Percentiles rank a stretch among this genome's conserved stretches.
phyloP scores from a whole-genome alignment of 1,140 invertebrate genomes.

The Gonatopus flavifemur region DNA sequence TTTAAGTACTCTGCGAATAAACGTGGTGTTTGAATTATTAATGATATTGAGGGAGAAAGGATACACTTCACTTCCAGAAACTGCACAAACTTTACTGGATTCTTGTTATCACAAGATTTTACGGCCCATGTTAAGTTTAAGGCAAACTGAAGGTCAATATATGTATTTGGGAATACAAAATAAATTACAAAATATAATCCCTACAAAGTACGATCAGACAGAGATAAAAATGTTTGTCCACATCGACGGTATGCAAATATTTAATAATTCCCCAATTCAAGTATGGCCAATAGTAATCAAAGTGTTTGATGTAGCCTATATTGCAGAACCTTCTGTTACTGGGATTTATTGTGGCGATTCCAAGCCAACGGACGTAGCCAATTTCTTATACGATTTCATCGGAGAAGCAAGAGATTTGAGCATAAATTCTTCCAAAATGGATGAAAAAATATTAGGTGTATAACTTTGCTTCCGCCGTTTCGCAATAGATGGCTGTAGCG shows the following conservation, averaged over 20 bases:
- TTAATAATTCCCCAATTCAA: too few species aligned
- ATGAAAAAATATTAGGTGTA: too few species aligned
- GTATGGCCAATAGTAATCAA: slow-evolving; percentile 3
- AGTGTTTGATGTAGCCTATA: neutral
- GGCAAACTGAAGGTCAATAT: neutral
- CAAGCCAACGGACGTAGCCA: neutral
- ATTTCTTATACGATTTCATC: slow-evolving; percentile 9
- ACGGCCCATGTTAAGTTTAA: neutral
- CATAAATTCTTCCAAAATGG: neutral
- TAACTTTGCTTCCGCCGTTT: too few species aligned
- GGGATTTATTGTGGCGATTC: slow-evolving; percentile 1
- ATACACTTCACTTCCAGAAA: neutral
- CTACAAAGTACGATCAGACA: neutral
- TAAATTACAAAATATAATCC: slow-evolving; percentile 1
- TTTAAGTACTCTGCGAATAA: too few species aligned
- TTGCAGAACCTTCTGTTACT: slow-evolving; percentile 1
- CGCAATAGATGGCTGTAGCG: too few species aligned
- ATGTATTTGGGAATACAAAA: slow-evolving; percentile 4
- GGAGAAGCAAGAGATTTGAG: slow-evolving; percentile 1
- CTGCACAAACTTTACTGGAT: neutral
- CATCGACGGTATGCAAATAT: too few species aligned
- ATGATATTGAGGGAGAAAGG: neutral
- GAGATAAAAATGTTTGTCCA: neutral
- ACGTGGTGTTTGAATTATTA: too few species aligned
- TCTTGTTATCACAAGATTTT: neutral